Evolutionary conservation across 1,140 invertebrate species (phyloP).

Genomic region (Plutomurus gul): DNA sequence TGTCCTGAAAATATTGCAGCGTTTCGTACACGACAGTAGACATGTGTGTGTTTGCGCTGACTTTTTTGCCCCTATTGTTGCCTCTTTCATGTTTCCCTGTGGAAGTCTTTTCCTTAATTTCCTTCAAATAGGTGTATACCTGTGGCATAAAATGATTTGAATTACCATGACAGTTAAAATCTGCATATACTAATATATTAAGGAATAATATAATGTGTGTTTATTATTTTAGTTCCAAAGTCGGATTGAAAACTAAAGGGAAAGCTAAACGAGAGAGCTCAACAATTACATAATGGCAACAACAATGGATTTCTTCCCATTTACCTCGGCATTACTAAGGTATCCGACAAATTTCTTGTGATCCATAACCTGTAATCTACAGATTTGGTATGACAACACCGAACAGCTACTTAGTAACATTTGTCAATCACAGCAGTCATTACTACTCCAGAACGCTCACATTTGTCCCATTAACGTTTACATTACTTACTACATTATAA

Average conservation of each 20-base stretch:
- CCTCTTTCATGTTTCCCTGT: neutral
- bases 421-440: too few species aligned
- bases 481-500: too few species aligned
- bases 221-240: neutral
- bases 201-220: too few species aligned
- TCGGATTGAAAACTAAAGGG: neutral
- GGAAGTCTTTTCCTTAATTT: slow-evolving; percentile 33
- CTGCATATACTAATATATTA: too few species aligned
- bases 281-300: too few species aligned
- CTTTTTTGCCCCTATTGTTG: neutral
- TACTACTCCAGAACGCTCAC: too few species aligned
- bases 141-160: neutral
- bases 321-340: neutral
- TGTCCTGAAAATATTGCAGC: slow-evolving; percentile 47
- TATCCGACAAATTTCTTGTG: neutral
- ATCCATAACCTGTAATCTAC: neutral
- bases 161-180: too few species aligned
- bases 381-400: neutral
- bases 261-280: too few species aligned
- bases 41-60: slow-evolving; percentile 41
- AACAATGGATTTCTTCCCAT: neutral
- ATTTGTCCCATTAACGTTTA: too few species aligned
- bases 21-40: slow-evolving; percentile 51
- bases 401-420: too few species aligned
- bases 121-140: slow-evolving; percentile 44